Evolutionary conservation across 2,113 vertebrate genomes (phyloP).

Genomic region (Leptobrachium leishanense): DNA sequence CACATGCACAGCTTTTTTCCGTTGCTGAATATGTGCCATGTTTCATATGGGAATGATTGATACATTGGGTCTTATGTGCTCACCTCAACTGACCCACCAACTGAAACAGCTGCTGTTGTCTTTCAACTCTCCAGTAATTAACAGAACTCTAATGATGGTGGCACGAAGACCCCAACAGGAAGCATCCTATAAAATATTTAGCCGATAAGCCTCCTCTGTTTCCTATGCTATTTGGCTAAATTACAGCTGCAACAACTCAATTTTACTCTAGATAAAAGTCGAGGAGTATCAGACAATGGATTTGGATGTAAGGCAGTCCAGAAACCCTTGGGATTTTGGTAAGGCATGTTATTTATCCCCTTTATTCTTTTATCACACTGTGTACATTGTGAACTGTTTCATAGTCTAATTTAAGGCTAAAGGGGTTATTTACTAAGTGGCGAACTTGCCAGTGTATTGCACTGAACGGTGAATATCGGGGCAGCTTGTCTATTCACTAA

Average conservation of each 20-base stretch:
- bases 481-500: too few species aligned
- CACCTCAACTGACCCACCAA: slow-evolving; percentile 14
- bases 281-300: too few species aligned
- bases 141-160: slow-evolving; percentile 15
- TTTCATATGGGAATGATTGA: neutral
- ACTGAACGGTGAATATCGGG: too few species aligned
- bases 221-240: neutral
- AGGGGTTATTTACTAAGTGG: too few species aligned
- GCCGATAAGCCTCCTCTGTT: neutral
- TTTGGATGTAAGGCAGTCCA: too few species aligned
- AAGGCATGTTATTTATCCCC: too few species aligned
- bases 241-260: neutral
- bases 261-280: too few species aligned
- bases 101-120: slow-evolving; percentile 16
- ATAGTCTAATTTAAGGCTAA: too few species aligned
- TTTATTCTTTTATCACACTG: too few species aligned
- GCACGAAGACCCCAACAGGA: neutral
- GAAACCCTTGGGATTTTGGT: too few species aligned
- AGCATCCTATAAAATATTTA: neutral
- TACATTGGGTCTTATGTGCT: neutral
- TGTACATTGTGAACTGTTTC: too few species aligned
- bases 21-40: neutral
- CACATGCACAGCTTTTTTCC: neutral
- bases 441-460: too few species aligned
- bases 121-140: neutral